Conservation (phyloP, 2,797 vertebrate genomes). For the Acropternis orthonyx region DNA sequence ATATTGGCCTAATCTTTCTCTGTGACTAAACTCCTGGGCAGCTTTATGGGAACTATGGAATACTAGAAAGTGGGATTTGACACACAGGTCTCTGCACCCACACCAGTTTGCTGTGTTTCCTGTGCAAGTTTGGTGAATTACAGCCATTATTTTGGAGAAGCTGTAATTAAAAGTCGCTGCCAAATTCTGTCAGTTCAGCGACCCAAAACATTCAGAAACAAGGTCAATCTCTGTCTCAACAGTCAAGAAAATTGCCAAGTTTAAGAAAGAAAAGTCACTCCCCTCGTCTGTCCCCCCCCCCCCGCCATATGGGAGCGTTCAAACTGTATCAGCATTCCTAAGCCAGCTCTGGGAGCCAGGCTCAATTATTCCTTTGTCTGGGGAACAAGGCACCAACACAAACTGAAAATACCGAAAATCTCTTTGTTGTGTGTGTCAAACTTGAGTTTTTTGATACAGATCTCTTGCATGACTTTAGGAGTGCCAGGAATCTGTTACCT, state of each 20-base stretch:
- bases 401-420: not conserved
- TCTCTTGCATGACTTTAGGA: not conserved
- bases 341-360: not conserved
- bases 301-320: constrained; percentile 5
- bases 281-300: not conserved
- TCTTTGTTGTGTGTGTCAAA: not conserved
- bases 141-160: not conserved
- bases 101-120: not conserved
- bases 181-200: not conserved
- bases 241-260: not conserved
- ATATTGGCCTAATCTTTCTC: not conserved
- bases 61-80: not conserved
- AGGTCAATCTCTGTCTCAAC: not conserved
- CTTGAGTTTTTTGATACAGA: not conserved
- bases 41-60: not conserved
- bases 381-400: constrained; percentile 34
- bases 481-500: not conserved
- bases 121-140: not conserved
- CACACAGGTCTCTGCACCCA: not conserved
- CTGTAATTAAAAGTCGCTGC: not conserved
- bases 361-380: constrained; percentile 15
- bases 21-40: not conserved
- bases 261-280: constrained; percentile 34
- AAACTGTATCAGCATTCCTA: constrained; percentile 11
- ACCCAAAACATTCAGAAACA: not conserved